These are phyloP conservation scores for Sussaba pulchella DNA, from an alignment of 2,888 invertebrate genomes.

Conservation along the genomic window DNA sequence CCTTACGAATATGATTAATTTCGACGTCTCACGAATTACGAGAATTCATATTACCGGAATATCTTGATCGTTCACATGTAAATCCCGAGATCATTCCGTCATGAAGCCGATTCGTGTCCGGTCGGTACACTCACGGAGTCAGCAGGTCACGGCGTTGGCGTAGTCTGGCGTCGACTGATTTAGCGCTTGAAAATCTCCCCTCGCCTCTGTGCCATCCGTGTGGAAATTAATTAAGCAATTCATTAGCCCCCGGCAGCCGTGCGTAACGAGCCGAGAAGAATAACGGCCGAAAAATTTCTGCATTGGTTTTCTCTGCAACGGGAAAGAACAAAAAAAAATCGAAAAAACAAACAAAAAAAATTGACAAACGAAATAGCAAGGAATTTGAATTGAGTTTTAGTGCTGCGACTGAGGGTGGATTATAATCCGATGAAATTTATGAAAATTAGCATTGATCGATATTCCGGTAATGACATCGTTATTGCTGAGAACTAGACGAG, in stretches of 20 bases:
- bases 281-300: conserved; percentile 66
- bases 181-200: conserved; percentile 45
- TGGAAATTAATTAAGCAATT: conserved; percentile 71
- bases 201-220: conserved; percentile 32
- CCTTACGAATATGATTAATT: not conserved
- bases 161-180: conserved; percentile 57
- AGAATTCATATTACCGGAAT: conserved; percentile 49
- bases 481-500: not conserved
- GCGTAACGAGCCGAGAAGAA: conserved; percentile 65
- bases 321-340: conserved; percentile 25
- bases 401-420: not conserved
- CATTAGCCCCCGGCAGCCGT: conserved; percentile 66
- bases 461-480: conserved; percentile 6
- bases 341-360: conserved; percentile 10
- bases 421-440: not conserved
- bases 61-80: conserved; percentile 50
- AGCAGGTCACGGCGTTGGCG: conserved; percentile 3
- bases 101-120: conserved; percentile 10
- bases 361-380: conserved; percentile 8
- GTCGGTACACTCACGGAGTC: conserved; percentile 27
- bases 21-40: conserved; percentile 34
- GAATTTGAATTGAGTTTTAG: not conserved
- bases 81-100: conserved; percentile 23
- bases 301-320: conserved; percentile 46
- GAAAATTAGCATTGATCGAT: conserved; percentile 7